phyloP scores from a whole-genome alignment of 2,113 vertebrate species.

The Ptychochromis oligacanthus region DNA sequence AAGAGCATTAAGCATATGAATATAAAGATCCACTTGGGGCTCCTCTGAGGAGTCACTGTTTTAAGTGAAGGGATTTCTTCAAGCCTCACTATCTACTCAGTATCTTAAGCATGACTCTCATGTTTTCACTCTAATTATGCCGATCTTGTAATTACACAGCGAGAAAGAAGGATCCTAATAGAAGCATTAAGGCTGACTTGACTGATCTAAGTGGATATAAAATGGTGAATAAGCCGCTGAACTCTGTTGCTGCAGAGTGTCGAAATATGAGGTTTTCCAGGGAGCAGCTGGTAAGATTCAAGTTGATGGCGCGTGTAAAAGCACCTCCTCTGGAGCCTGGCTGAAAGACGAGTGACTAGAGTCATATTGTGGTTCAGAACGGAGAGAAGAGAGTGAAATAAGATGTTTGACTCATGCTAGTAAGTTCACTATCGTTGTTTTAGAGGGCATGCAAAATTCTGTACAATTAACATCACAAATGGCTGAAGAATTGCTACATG shows the following conservation, averaged over 20 bases:
- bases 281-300: conserved; percentile 45
- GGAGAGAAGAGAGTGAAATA: conserved; percentile 3
- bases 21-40: conserved; percentile 9
- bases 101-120: conserved; percentile 27
- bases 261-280: conserved; percentile 38
- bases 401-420: conserved; percentile 10
- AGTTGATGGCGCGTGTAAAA: conserved; percentile 59
- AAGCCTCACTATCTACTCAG: conserved; percentile 22
- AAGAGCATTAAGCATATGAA: conserved; percentile 32
- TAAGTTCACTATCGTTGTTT: not conserved
- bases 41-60: conserved; percentile 23
- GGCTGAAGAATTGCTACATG: not conserved
- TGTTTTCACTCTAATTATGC: conserved; percentile 44
- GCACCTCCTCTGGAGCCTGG: conserved; percentile 33
- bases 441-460: not conserved
- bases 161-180: conserved; percentile 17
- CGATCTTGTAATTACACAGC: conserved; percentile 36
- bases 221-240: conserved; percentile 34
- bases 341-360: conserved; percentile 8
- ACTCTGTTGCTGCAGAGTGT: not conserved
- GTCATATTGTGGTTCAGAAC: conserved; percentile 17
- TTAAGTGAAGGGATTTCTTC: conserved; percentile 23
- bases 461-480: not conserved
- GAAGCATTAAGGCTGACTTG: conserved; percentile 36
- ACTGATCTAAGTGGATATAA: conserved; percentile 43